phyloP scores from a whole-genome alignment of 2,797 vertebrate species.

The Cuniculus paca region DNA sequence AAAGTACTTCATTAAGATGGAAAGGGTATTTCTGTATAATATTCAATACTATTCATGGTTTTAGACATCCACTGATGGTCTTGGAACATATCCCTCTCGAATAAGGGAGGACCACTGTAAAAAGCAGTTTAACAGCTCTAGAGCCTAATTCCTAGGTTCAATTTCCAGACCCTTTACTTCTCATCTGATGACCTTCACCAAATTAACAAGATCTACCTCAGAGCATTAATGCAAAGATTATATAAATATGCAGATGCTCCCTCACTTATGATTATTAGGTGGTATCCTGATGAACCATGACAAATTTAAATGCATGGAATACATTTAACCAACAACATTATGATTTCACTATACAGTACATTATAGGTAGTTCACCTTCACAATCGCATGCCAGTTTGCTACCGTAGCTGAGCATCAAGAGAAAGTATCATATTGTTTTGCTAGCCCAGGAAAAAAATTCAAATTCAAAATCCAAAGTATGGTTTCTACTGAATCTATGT shows the following conservation, averaged over 20 bases:
- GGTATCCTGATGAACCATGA: neutral
- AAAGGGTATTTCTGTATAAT: neutral
- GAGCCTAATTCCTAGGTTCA: neutral
- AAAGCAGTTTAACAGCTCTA: neutral
- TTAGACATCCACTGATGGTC: neutral
- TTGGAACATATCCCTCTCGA: neutral
- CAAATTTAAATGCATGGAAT: neutral
- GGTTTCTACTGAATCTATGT: neutral
- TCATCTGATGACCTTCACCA: neutral
- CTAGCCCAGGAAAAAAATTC: neutral
- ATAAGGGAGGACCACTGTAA: no score
- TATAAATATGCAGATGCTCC: neutral
- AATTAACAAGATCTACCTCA: slow-evolving; percentile 26
- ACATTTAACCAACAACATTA: neutral
- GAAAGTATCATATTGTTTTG: no score
- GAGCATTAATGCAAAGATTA: neutral
- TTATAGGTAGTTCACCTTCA: neutral
- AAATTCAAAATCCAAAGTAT: neutral
- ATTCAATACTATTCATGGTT: no score
- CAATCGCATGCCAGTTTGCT: no score
- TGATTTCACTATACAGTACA: neutral
- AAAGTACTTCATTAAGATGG: neutral
- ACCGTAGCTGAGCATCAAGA: neutral
- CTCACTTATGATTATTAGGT: neutral
- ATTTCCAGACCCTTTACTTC: neutral